phyloP scores from a whole-genome alignment of 2,888 invertebrate species.

The Ormyrus labotus region DNA sequence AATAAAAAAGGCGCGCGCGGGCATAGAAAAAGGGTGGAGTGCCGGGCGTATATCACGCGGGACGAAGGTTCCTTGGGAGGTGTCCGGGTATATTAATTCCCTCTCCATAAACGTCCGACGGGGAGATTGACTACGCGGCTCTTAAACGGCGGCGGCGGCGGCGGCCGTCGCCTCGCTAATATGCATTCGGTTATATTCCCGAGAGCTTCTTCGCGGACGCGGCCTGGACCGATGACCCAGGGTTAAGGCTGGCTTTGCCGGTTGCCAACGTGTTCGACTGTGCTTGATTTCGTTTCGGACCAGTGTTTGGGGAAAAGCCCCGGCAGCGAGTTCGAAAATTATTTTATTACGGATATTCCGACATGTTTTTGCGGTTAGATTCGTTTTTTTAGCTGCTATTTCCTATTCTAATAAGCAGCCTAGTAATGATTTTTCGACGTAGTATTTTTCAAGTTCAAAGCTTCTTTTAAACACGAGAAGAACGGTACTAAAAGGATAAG shows the following conservation, averaged over 20 bases:
- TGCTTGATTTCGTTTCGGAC: too few species aligned
- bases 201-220: conserved; percentile 11
- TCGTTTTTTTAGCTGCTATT: too few species aligned
- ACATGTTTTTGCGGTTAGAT: too few species aligned
- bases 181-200: conserved; percentile 70
- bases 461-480: too few species aligned
- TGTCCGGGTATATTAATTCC: conserved; percentile 74
- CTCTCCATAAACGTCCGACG: conserved; percentile 74
- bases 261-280: neutral
- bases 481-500: too few species aligned
- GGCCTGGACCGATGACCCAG: neutral
- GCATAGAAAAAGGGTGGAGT: conserved; percentile 66
- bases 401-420: too few species aligned
- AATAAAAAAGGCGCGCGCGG: conserved; percentile 49
- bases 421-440: too few species aligned
- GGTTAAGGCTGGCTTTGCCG: conserved; percentile 12
- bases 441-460: too few species aligned
- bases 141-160: conserved; percentile 67
- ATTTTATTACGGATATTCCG: too few species aligned
- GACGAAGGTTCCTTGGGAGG: conserved; percentile 57
- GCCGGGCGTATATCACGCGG: conserved; percentile 70
- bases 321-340: too few species aligned
- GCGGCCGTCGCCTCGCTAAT: conserved; percentile 71
- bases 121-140: conserved; percentile 74
- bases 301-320: too few species aligned